phyloP scores from a whole-genome alignment of 2,113 vertebrate species.

The Otus sunia region DNA sequence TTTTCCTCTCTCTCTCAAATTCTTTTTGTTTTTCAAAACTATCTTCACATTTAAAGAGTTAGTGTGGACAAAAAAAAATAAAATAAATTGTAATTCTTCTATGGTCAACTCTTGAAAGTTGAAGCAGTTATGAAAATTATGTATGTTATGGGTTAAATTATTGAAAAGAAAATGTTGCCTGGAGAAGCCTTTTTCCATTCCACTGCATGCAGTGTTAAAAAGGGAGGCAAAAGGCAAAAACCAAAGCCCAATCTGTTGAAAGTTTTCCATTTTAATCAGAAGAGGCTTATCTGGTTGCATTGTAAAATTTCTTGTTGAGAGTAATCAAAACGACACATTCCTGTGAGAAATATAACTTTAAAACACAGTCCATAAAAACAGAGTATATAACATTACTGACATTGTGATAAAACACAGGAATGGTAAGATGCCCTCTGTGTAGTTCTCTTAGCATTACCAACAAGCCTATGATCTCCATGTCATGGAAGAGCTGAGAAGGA shows the following conservation, averaged over 20 bases:
- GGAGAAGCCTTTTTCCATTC: not conserved
- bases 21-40: not conserved
- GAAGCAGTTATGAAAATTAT: not conserved
- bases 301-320: not conserved
- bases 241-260: not conserved
- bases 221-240: not conserved
- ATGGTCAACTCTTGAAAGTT: not conserved
- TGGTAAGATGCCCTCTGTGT: not conserved
- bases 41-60: not conserved
- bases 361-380: constrained; percentile 10
- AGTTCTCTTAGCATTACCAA: not conserved
- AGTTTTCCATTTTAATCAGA: constrained; percentile 14
- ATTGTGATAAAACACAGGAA: not conserved
- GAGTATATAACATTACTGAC: constrained; percentile 11
- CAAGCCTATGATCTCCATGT: not conserved
- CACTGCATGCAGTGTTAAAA: not conserved
- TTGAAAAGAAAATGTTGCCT: not conserved
- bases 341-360: constrained; percentile 19
- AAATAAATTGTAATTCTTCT: not conserved
- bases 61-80: not conserved
- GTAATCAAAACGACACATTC: constrained; percentile 13
- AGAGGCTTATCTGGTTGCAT: not conserved
- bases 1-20: not conserved
- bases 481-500: not conserved
- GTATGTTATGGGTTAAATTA: not conserved